Percentiles rank a stretch among this genome's conserved stretches.
Conservation (phyloP, 1,140 invertebrate genomes). For the Anthonomus grandis region DNA sequence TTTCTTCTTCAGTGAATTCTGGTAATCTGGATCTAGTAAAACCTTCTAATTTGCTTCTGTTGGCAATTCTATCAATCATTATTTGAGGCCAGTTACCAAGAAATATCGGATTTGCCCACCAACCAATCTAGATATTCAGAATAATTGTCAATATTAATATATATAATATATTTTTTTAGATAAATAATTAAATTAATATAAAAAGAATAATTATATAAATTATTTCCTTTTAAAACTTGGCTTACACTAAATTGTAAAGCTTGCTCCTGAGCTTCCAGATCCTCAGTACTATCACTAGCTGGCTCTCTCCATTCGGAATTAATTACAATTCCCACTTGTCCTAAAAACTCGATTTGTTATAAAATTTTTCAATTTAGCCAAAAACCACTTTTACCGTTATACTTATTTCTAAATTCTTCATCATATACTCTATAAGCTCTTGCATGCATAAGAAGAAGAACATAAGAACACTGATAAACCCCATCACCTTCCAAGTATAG, state of each 20-base stretch:
- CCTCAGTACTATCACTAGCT: slow-evolving; percentile 32
- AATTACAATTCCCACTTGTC: too few relatives aligned
- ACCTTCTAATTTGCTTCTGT: slow-evolving; percentile 58
- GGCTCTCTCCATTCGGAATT: slow-evolving; percentile 30
- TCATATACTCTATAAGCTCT: slow-evolving; percentile 56
- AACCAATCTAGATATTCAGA: slow-evolving; percentile 33
- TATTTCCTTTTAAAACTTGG: slow-evolving; percentile 11
- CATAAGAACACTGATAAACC: slow-evolving; percentile 54
- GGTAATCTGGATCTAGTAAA: slow-evolving; percentile 57
- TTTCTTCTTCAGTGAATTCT: slow-evolving; percentile 59
- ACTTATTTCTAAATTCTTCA: slow-evolving; percentile 45
- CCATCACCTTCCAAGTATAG: slow-evolving; percentile 49
- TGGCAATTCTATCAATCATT: slow-evolving; percentile 56
- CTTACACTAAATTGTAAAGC: slow-evolving; percentile 47
- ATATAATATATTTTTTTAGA: slow-evolving; percentile 53
- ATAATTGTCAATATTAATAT: slow-evolving; percentile 60
- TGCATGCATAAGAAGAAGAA: slow-evolving; percentile 54
- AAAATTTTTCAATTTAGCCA: too few relatives aligned
- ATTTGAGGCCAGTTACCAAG: slow-evolving; percentile 61
- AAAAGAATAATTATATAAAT: slow-evolving; percentile 50
- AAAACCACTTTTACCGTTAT: slow-evolving; percentile 32
- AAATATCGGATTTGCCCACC: slow-evolving; percentile 58
- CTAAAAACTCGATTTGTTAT: too few relatives aligned
- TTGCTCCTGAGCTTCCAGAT: slow-evolving; percentile 52
- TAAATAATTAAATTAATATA: slow-evolving; percentile 55